Percentiles rank a stretch among this genome's conserved stretches.
Conservation (phyloP, 2,797 vertebrate species). For the Xenentodon cancila region DNA sequence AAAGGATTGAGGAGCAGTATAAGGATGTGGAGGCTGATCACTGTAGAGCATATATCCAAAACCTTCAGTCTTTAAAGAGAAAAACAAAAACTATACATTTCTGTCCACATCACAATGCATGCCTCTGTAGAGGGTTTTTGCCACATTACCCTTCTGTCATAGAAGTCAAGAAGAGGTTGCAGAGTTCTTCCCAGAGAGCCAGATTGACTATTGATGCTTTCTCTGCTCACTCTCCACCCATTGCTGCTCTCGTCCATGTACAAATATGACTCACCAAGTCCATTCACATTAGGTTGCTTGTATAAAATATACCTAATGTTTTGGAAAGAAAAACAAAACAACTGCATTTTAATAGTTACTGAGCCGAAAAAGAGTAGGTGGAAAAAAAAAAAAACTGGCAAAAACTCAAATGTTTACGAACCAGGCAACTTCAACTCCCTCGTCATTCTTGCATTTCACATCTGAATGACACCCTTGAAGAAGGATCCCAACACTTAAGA, state of each 20-base stretch:
- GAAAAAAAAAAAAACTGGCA: background rate
- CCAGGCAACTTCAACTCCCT: constrained; percentile 54
- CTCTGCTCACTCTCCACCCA: constrained; percentile 29
- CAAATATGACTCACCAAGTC: constrained; percentile 37
- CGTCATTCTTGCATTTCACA: constrained; percentile 58
- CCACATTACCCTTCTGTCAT: constrained; percentile 36
- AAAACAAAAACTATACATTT: background rate
- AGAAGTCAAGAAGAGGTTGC: constrained; percentile 55
- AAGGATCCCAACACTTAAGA: constrained; percentile 27
- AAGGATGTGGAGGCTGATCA: constrained; percentile 48
- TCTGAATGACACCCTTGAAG: constrained; percentile 30
- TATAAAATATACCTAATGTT: constrained; percentile 67
- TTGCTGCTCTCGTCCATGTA: constrained; percentile 65
- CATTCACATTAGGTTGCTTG: constrained; percentile 30
- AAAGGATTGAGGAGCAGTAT: constrained; percentile 14
- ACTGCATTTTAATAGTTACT: background rate
- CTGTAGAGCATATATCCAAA: constrained; percentile 68
- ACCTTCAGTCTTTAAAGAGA: constrained; percentile 35
- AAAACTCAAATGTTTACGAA: constrained; percentile 29
- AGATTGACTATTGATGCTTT: constrained; percentile 27
- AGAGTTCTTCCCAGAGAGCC: constrained; percentile 58
- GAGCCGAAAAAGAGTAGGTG: background rate
- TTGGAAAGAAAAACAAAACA: background rate
- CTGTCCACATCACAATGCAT: background rate
- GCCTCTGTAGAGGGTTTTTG: background rate